Evolutionary conservation across 1,140 invertebrate genomes (phyloP), one percentile per base, ranked within the genome.

Genomic region (Drosophila serrata): DNA sequence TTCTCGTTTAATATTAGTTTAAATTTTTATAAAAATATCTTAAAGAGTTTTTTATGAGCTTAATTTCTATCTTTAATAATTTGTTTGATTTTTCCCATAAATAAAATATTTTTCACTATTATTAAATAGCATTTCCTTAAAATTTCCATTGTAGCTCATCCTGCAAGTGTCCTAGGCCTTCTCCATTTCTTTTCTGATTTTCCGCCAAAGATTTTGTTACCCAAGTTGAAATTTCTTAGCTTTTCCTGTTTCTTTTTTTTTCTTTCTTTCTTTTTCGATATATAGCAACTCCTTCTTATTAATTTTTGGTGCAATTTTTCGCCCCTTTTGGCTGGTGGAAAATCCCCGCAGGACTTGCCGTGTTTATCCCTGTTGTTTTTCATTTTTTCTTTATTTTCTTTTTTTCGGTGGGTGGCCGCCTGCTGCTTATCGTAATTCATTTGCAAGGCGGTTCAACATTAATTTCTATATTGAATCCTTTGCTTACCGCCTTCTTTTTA

Each of bases 281-380:
- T 48, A 48, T 27, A 13, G 22, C 56, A 6, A 64, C 61, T 64
- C 67, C 69, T 86, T 82, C 69, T 86, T 82, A 79, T 82, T 88
- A 82, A 88, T 87, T 84, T 88, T 88, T 79, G 79, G 84, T 88
- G 82, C 80, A 87, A 87, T 88, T 88, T 88, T 87, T 82, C 79
- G 80, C 80, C 82, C 82, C 79, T 86, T 86, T 79, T 33, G 67
- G 58, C 61, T 73, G 58, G 65, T 42, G 60, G 64, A 56, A 69
- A 68, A 55, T 40, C 78, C 29, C 17, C 60, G 42, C 42, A 40
- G 15, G 60, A 19, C 40, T 56, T 33, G n/a, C 31, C 42, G 33
- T 64, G 46, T 58, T 75, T 62, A 55, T 62, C 58, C 57, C 49
- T 48, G 72, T 65, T 81, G 60, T 69, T 78, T 55, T 68, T n/a